Evolutionary conservation across 2,797 vertebrate species (phyloP).

Genomic region (Takifugu rubripes): DNA sequence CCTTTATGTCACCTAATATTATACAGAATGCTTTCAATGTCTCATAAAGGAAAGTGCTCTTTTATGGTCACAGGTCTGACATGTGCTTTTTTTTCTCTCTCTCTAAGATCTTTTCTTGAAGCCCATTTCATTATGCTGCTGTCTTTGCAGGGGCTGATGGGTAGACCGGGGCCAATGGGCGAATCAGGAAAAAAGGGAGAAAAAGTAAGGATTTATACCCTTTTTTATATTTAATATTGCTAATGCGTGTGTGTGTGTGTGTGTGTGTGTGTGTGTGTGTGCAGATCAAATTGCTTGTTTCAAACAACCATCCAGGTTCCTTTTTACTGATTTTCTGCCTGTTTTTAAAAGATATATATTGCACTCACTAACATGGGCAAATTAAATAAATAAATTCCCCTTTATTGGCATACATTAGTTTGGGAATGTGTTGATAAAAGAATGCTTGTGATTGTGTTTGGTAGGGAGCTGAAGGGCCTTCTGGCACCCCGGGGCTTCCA

Average conservation of each 20-base stretch:
- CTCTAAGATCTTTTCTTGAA: neutral
- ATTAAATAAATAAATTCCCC: conserved; percentile 4
- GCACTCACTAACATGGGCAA: no score
- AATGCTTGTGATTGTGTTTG: conserved; percentile 51
- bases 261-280: no score
- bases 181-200: conserved; percentile 85
- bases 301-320: no score
- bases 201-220: conserved; percentile 74
- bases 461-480: conserved; percentile 89
- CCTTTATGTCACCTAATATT: conserved; percentile 3
- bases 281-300: no score
- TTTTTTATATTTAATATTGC: conserved; percentile 4
- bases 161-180: conserved; percentile 85
- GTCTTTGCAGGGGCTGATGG: conserved; percentile 83
- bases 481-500: conserved; percentile 87
- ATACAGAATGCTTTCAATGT: neutral
- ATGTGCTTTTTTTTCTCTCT: neutral
- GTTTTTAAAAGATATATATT: no score
- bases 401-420: conserved; percentile 15
- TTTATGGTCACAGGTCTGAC: neutral
- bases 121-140: conserved; percentile 27
- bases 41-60: neutral
- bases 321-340: no score
- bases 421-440: conserved; percentile 11
- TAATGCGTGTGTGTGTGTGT: neutral